A percentile compares a stretch with the other conserved stretches of the same genome.
Evolutionary conservation across 2,888 invertebrate genomes (phyloP).

Genomic region (Acleris laterana): DNA sequence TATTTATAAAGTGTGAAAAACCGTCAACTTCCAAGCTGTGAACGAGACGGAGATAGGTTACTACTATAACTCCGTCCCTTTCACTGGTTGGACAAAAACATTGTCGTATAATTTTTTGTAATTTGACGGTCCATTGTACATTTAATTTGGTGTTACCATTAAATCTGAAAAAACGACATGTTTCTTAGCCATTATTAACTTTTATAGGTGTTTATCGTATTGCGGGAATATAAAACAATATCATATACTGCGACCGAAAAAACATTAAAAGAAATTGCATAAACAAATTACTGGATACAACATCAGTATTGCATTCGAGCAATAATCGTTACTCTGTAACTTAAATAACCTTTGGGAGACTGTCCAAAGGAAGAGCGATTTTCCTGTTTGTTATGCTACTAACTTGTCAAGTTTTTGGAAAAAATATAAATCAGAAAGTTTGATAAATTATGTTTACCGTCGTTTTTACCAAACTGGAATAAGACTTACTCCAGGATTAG

Average conservation of each 20-base stretch:
- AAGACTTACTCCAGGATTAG: too few species aligned
- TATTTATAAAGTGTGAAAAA: too few species aligned
- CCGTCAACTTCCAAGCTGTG: too few species aligned
- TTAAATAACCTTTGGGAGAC: conserved; percentile 62
- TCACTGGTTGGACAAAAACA: too few species aligned
- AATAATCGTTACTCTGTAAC: conserved; percentile 79
- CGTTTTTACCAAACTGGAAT: too few species aligned
- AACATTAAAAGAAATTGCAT: conserved; percentile 44
- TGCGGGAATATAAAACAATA: conserved; percentile 32
- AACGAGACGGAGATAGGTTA: too few species aligned
- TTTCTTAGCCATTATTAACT: conserved; percentile 11
- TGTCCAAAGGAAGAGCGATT: conserved; percentile 44
- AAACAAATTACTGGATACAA: conserved; percentile 75
- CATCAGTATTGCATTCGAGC: conserved; percentile 73
- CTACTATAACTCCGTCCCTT: too few species aligned
- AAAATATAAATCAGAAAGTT: not conserved
- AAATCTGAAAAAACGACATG: not conserved
- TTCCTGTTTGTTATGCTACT: not conserved
- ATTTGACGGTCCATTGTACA: too few species aligned
- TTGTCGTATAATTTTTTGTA: too few species aligned
- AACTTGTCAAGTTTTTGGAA: not conserved
- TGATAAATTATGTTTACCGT: too few species aligned
- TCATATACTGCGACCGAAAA: conserved; percentile 33
- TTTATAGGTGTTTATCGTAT: conserved; percentile 32
- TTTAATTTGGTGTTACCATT: too few species aligned